Base-by-base conservation (phyloP, 2,797 vertebrate species). In the Uromys caudimaculatus region DNA sequence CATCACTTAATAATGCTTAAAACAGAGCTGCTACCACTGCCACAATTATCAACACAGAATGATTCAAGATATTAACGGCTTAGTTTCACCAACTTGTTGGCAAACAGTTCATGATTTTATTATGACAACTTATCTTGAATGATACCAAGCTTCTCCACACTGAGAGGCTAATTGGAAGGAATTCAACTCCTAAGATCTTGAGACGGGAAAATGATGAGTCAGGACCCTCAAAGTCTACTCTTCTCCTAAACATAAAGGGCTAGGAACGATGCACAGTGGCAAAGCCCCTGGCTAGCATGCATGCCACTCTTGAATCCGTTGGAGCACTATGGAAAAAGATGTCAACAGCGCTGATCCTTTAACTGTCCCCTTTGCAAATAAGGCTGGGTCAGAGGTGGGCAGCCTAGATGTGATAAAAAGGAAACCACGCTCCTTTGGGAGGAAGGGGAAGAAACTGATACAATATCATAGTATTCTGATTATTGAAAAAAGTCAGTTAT, bases 101-200 rank as follows among this genome's bases (percentile, higher is more conserved):
- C 84, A 91, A 76, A 87, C 50, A 90, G 84, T 3, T 52, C 60
- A 27, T 78, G 82, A 78, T 89, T 89, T 89, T 85, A 95, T 85
- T 52, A 77, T 67, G 47, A 88, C 44, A 95, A 52, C 6, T 50
- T 78, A 84, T 50, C 35, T 6, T 88, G 60, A 95, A 77, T 41
- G 60, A 79, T 38, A 85, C 6, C 35, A 84, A 89, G 35, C 73
- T 32, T 79, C 76, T 95, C n/a, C 17, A 56, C 44, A 38, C 24
- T 54, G 50, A 82, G 0, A 77, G 17, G 41, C 62, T 60, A 75
- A 84, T 21, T 73, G 67, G 50, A 95, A 93, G 75, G 35, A 12
- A 81, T 35, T 76, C 35, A 83, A 16, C 38, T 83, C 64, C 78
- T n/a, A 44, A 73, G 73, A 79, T 56, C 54, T 85, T 24, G 44